Conservation (phyloP, 2,888 invertebrate species). For the Drosophila subsilvestris region DNA sequence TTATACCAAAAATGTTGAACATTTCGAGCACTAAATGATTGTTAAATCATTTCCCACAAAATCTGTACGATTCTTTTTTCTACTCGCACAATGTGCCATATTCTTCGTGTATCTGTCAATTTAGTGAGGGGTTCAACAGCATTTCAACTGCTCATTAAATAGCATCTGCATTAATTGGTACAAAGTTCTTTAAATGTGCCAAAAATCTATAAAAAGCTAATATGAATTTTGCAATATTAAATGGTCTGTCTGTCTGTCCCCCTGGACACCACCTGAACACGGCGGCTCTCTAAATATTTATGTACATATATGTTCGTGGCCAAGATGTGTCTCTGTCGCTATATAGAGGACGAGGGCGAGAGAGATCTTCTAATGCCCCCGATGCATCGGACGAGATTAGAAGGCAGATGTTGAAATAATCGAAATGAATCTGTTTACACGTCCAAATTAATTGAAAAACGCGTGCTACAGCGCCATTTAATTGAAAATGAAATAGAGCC, state of each 20-base stretch:
- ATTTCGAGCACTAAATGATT: background rate
- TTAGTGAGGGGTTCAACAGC: conserved; percentile 25
- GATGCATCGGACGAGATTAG: conserved; percentile 54
- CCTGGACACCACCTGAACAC: background rate
- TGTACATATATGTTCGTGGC: background rate
- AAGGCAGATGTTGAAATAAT: conserved; percentile 80
- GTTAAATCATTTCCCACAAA: too few relatives aligned
- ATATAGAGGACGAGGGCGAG: conserved; percentile 21
- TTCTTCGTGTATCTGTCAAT: background rate
- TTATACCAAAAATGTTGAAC: too few relatives aligned
- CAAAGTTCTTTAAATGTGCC: conserved; percentile 37
- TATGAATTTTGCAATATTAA: conserved; percentile 56
- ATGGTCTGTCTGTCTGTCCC: conserved; percentile 15
- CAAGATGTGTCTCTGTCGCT: conserved; percentile 17
- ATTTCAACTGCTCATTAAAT: conserved; percentile 13
- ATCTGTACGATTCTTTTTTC: background rate
- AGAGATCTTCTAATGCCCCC: conserved; percentile 48
- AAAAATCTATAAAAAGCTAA: conserved; percentile 51
- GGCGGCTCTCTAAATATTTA: conserved; percentile 16
- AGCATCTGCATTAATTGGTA: conserved; percentile 37
- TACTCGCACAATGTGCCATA: background rate
- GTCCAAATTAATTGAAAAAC: conserved; percentile 79
- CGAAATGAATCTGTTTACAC: conserved; percentile 83
- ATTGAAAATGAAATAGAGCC: conserved; percentile 71
- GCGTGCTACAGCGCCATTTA: conserved; percentile 76